Base-by-base conservation (phyloP, 2,888 invertebrate genomes). In the Eupithecia vulgata region DNA sequence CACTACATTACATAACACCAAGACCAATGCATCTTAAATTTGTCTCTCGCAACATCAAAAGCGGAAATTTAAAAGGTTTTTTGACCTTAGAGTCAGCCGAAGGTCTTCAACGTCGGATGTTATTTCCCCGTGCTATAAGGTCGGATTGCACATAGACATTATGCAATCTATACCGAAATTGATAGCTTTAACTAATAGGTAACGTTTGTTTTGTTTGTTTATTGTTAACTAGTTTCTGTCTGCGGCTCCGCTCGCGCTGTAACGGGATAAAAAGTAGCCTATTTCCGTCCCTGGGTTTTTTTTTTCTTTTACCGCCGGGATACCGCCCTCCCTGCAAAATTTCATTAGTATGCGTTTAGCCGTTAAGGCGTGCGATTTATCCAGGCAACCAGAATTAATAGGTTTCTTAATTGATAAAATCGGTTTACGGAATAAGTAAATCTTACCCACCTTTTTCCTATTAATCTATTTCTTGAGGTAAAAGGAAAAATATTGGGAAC, bases 391-490 rank as follows among this genome's bases (percentile, higher is more conserved):
- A n/a, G n/a, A n/a, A n/a, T n/a, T n/a, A n/a, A n/a, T n/a, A n/a
- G n/a, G n/a, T n/a, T 17, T 5, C 45, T 5, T 45, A 45, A 42
- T 4, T 42, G 15, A 45, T 17, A 30, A 45, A 48, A 48, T 48
- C n/a, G 1, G n/a, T 45, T 48, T 59, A 30, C 25, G 21, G 30
- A 25, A 30, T 30, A 59, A 61, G 30, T 34, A 61, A 34, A 64
- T 21, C 37, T 37, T n/a, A 64, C 17, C 15, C 10, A 65, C 37
- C 65, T 15, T 77, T 73, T 61, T 62, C 64, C 68, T 79, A 79
- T 81, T 82, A 82, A 77, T 80, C 78, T 75, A 79, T 83, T 83
- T 75, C 74, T 65, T 80, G 76, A 78, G 81, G 79, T 72, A 76
- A 73, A 75, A 77, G 75, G 72, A 75, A 78, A 76, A 79, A 78